Evolutionary conservation across 2,888 invertebrate genomes (phyloP), one percentile per base, ranked within the genome.

Genomic region (Osmoderma eremita): DNA sequence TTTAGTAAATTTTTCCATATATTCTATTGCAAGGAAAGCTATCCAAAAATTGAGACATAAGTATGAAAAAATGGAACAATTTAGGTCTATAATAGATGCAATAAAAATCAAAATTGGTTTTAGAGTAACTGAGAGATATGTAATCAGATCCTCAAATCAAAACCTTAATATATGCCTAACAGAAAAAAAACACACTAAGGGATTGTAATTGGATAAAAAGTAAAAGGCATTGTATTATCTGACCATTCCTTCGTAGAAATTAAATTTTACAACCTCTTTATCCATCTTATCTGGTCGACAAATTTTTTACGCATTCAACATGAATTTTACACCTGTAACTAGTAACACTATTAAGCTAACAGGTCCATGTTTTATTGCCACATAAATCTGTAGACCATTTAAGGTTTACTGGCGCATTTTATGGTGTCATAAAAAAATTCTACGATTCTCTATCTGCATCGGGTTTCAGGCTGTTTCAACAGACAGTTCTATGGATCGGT

Each of bases 261-360:
- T n/a, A 58, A n/a, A 22, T 42, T 58, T 58, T 58, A 58, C n/a
- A 24, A 15, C 38, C 22, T n/a, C 22, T 42, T 42, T 58, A 42
- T 58, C 22, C 15, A 22, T 13, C 20, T n/a, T 42, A 42, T 58
- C 56, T 42, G 22, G 42, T 22, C 24, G 20, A 58, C 42, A 17
- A 58, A 42, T 58, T 58, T 15, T 54, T 8, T 24, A 58, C 42
- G 24, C 22, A 42, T 58, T 58, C 56, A 42, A 42, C 20, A n/a
- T 20, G n/a, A 50, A 50, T 1, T 41, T 58, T 58, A 58, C 41
- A 58, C 56, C 41, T 58, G 41, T 58, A 58, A 42, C 24, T 20
- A 8, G 20, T 50, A 50, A n/a, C n/a, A 24, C 20, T 22, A 41
- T 41, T 24, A 24, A 22, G 13, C 20, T 42, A 58, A 58, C 41